Conservation (phyloP, 2,797 vertebrate genomes). For the Muscicapa comitata region DNA sequence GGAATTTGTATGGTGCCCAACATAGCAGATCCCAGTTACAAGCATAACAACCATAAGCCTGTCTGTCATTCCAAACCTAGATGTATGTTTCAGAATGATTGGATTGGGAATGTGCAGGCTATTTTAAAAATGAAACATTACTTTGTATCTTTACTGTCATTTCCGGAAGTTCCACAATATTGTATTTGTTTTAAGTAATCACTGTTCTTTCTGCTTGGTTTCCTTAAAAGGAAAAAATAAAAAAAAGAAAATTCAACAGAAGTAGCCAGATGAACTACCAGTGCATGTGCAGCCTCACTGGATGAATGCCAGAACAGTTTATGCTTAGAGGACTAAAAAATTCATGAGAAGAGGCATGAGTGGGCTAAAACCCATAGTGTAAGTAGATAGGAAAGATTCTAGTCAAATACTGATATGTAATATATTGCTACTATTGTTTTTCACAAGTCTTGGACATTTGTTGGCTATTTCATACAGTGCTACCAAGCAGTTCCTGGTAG, state of each 20-base stretch:
- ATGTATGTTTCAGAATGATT: conserved; percentile 24
- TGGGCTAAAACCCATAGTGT: conserved; percentile 12
- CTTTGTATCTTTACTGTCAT: conserved; percentile 50
- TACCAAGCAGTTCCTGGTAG: conserved; percentile 64
- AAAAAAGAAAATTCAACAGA: background rate
- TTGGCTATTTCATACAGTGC: conserved; percentile 66
- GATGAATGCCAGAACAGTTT: conserved; percentile 43
- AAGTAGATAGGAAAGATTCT: conserved; percentile 38
- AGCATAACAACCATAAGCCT: background rate
- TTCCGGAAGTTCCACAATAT: conserved; percentile 45
- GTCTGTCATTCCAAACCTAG: conserved; percentile 40
- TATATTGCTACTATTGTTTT: conserved; percentile 65
- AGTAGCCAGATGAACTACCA: background rate
- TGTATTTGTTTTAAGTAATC: conserved; percentile 57
- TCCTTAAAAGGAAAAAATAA: background rate
- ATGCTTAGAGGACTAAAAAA: conserved; percentile 27
- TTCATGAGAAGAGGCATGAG: conserved; percentile 23
- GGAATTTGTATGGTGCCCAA: conserved; percentile 36
- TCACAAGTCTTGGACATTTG: conserved; percentile 51
- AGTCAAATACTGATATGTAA: conserved; percentile 58
- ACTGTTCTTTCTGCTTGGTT: conserved; percentile 62
- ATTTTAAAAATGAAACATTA: conserved; percentile 32
- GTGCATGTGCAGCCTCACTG: conserved; percentile 13
- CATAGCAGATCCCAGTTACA: conserved; percentile 35
- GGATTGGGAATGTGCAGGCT: conserved; percentile 18